Evolutionary conservation across 2,888 invertebrate genomes (phyloP).

Genomic region (Rhingia rostrata): DNA sequence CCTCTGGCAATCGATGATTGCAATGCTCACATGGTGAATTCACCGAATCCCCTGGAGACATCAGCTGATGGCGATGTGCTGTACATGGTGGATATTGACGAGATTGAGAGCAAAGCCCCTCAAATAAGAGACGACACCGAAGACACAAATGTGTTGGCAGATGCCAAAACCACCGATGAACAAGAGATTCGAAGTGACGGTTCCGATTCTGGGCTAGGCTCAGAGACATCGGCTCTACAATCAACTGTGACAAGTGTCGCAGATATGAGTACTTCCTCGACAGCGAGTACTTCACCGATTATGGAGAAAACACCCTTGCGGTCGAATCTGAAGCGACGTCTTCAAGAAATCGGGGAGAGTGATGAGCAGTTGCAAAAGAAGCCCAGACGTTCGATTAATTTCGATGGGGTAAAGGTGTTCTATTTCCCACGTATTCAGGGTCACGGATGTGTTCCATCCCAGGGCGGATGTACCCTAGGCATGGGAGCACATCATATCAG

Average conservation of each 20-base stretch:
- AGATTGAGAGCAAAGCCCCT: conserved; percentile 56
- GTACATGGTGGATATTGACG: conserved; percentile 76
- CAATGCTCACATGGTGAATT: conserved; percentile 50
- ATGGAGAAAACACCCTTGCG: conserved; percentile 80
- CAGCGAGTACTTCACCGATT: conserved; percentile 40
- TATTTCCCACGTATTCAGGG: conserved; percentile 97
- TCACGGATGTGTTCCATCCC: conserved; percentile 95
- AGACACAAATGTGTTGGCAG: conserved; percentile 76
- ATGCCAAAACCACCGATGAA: conserved; percentile 83
- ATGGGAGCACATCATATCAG: conserved; percentile 91
- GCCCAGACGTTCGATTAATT: conserved; percentile 92
- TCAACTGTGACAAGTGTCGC: conserved; percentile 69
- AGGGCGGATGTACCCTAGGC: conserved; percentile 95
- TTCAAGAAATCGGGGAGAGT: conserved; percentile 81
- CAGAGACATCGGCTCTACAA: conserved; percentile 85
- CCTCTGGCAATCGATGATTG: conserved; percentile 82
- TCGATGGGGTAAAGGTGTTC: conserved; percentile 96
- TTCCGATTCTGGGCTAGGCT: conserved; percentile 92
- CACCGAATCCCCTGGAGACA: conserved; percentile 73
- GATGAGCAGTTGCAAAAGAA: conserved; percentile 84
- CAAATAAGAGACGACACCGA: conserved; percentile 70
- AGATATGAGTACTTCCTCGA: conserved; percentile 72
- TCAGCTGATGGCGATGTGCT: conserved; percentile 77
- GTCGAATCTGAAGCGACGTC: conserved; percentile 88
- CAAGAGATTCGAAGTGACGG: conserved; percentile 90